A percentile compares a stretch with the other conserved stretches of the same genome.
Evolutionary conservation across 23 tunicate species (phyloP).

Genomic region (Halocynthia roretzi): DNA sequence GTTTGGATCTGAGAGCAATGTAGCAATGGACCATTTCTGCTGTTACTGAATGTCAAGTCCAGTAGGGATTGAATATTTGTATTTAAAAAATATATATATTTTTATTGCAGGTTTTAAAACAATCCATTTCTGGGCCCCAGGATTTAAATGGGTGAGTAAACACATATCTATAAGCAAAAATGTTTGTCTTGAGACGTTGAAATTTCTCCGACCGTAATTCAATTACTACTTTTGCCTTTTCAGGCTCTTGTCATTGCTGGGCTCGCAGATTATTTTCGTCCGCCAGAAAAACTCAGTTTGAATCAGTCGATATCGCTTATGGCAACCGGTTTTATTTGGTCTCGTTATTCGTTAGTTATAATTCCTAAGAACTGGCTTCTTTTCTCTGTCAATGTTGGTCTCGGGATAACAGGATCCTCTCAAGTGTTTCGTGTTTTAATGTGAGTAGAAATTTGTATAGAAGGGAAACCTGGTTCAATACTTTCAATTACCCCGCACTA

Average conservation of each 20-base stretch:
- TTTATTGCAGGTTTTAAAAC: constrained; percentile 61
- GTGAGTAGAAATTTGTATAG: constrained; percentile 12
- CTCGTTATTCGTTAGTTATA: constrained; percentile 83
- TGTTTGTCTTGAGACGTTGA: constrained; percentile 1
- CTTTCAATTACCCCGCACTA: too few relatives aligned
- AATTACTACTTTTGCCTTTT: not conserved
- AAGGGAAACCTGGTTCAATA: too few relatives aligned
- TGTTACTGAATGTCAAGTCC: too few relatives aligned
- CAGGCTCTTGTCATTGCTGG: constrained; percentile 79
- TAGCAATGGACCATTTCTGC: too few relatives aligned
- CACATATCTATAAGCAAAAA: not conserved
- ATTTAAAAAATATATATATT: not conserved
- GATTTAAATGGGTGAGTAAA: constrained; percentile 80
- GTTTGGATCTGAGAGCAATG: not conserved
- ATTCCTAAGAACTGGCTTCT: constrained; percentile 91
- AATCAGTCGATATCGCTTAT: constrained; percentile 79
- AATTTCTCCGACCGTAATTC: not conserved
- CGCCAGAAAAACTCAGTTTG: constrained; percentile 78
- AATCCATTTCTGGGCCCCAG: constrained; percentile 97
- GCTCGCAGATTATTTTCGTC: constrained; percentile 82
- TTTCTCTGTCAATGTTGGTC: constrained; percentile 80
- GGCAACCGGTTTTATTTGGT: constrained; percentile 93
- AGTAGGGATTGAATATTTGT: not conserved
- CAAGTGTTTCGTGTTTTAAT: constrained; percentile 79
- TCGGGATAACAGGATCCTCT: constrained; percentile 72